phyloP scores from a whole-genome alignment of 2,113 vertebrate genomes.

The Ellobius talpinus region DNA sequence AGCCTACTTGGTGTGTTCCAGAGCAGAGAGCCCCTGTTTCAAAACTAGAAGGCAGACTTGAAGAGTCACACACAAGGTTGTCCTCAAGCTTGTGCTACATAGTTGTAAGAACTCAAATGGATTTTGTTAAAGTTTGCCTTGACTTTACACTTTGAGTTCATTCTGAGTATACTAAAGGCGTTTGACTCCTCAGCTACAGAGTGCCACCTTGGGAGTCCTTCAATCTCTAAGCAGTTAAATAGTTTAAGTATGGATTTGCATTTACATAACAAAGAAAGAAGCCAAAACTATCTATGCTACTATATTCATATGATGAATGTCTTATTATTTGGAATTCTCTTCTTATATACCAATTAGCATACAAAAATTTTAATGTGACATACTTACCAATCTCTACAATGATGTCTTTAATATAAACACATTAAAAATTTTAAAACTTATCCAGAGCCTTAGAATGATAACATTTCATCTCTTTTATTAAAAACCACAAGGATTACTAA shows the following conservation, averaged over 20 bases:
- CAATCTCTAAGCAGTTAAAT: slow-evolving; percentile 23
- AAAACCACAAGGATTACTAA: slow-evolving; percentile 76
- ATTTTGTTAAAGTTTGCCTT: slow-evolving; percentile 8
- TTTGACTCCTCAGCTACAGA: neutral
- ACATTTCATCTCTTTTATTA: slow-evolving; percentile 77
- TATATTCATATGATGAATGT: slow-evolving; percentile 7
- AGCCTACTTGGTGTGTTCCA: neutral
- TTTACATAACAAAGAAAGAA: slow-evolving; percentile 14
- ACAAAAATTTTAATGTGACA: slow-evolving; percentile 58
- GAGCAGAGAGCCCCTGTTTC: neutral
- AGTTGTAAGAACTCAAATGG: neutral
- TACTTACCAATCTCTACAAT: slow-evolving; percentile 51
- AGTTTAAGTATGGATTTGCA: neutral
- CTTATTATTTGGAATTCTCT: slow-evolving; percentile 63
- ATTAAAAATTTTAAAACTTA: slow-evolving; percentile 47
- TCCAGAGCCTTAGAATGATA: slow-evolving; percentile 31
- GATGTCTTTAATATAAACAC: slow-evolving; percentile 7
- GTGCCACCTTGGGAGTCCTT: neutral
- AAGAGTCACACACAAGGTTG: neutral
- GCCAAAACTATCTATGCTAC: neutral
- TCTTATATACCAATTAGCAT: slow-evolving; percentile 47
- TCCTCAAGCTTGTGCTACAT: neutral
- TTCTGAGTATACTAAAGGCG: neutral
- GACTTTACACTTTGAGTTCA: neutral
- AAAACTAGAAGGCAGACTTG: neutral